These are phyloP conservation scores for Lagopus leucura DNA, from an alignment of 2,113 vertebrate genomes.

Conservation along the genomic window DNA sequence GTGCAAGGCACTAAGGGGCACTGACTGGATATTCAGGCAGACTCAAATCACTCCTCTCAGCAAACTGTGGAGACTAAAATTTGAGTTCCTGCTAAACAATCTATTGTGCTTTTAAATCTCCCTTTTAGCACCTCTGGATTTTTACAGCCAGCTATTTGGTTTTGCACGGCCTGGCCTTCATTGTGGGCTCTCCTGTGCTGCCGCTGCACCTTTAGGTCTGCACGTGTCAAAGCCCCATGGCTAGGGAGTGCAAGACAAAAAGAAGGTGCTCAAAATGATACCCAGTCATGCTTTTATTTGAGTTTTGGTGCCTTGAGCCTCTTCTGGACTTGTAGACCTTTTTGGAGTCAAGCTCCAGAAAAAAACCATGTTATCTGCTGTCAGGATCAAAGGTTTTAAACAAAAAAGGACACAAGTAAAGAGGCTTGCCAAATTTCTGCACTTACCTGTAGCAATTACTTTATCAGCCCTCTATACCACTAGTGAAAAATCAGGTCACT, in stretches of 20 bases:
- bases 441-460: neutral
- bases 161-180: neutral
- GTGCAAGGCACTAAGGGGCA: neutral
- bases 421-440: neutral
- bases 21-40: neutral
- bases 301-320: neutral
- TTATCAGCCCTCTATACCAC: neutral
- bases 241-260: neutral
- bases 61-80: too few species aligned
- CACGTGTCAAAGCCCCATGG: neutral
- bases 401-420: neutral
- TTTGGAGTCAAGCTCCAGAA: neutral
- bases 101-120: neutral
- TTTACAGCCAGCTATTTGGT: neutral
- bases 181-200: too few species aligned
- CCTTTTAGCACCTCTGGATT: neutral
- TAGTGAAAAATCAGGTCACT: neutral
- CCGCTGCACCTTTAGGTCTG: neutral
- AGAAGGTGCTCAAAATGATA: neutral
- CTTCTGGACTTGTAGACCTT: neutral
- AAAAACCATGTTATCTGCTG: neutral
- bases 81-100: too few species aligned
- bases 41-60: neutral
- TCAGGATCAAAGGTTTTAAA: neutral
- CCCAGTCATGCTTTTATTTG: accelerated